Base-by-base conservation (phyloP, 2,797 vertebrate genomes). In the Acipenser ruthenus region DNA sequence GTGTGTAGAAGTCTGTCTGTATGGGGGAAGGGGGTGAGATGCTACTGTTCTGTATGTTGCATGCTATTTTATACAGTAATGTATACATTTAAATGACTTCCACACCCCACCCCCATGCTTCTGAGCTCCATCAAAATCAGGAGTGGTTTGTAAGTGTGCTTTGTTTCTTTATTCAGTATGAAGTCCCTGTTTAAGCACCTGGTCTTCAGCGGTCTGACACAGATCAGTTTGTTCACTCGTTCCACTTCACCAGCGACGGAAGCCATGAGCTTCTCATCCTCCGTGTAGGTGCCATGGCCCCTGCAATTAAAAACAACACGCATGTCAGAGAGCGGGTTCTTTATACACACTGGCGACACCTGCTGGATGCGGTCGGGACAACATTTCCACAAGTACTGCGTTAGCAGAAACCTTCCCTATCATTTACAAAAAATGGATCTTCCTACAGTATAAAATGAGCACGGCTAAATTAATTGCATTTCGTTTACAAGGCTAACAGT, bases 211-310 rank as follows among this genome's bases (percentile, higher is more conserved):
- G 97, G 93, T 72, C 85, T 90, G 63, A 99, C 96, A 48, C 96
- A 99, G 75, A 99, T 93, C 64, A 99, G 76, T 73, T 98, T 98
- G 83, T 99, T 97, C 1, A 99, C 97, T 73, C 95, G 86, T 79
- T 98, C 94, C 69, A 99, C 95, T 2, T 91, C 90, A 51, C 97
- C 97, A n/a, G 96, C 97, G 23, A 99, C 96, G 0, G 97, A 99
- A 0, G 96, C 97, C 0, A 96, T 88, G 12, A 99, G 87, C 63
- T 93, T 95, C 49, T 98, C 97, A 0, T 96, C 94, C 15, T 93
- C 94, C 78, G 97, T 90, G 55, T 96, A 99, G 0, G 97, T 99
- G 0, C 97, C 97, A 74, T 99, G 97, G 56, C 97, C 96, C 75
- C 96, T 99, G 71, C 1, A 49, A 7, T 48, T 15, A 60, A 18